Percentiles rank a stretch among this genome's conserved stretches.
Conservation (phyloP, 2,113 vertebrate genomes). For the Oreochromis tanganicae region DNA sequence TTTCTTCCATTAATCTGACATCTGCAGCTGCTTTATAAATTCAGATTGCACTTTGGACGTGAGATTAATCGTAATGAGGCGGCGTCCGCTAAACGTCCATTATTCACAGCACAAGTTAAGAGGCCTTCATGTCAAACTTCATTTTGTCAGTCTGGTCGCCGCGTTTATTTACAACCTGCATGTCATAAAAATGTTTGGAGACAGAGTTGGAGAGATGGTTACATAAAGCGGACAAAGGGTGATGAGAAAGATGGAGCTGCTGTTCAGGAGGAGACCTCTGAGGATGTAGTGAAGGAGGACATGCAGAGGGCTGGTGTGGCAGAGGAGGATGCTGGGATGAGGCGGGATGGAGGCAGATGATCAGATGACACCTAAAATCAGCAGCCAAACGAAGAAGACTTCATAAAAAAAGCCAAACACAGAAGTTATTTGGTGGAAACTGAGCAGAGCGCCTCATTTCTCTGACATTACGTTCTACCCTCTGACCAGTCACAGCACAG, state of each 20-base stretch:
- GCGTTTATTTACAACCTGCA: neutral
- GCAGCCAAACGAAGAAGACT: neutral
- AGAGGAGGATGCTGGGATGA: fast-evolving
- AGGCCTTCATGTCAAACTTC: neutral
- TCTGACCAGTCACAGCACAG: neutral
- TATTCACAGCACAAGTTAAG: neutral
- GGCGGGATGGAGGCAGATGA: neutral
- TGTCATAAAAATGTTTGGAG: neutral
- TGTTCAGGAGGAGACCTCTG: neutral
- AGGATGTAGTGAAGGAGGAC: neutral
- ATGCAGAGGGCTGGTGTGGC: neutral
- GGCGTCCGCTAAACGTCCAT: fast-evolving
- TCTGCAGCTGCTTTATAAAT: neutral
- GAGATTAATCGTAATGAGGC: neutral
- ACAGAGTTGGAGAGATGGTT: neutral
- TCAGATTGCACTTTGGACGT: neutral
- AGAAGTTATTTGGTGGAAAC: neutral
- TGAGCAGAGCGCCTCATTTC: neutral
- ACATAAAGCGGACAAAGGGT: fast-evolving
- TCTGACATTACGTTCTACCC: neutral
- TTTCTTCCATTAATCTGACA: neutral
- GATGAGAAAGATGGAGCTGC: neutral
- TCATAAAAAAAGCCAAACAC: neutral
- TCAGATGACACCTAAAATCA: neutral
- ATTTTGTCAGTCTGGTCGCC: neutral